phyloP scores from a whole-genome alignment of 2,113 vertebrate genomes.

The Shinisaurus crocodilurus region DNA sequence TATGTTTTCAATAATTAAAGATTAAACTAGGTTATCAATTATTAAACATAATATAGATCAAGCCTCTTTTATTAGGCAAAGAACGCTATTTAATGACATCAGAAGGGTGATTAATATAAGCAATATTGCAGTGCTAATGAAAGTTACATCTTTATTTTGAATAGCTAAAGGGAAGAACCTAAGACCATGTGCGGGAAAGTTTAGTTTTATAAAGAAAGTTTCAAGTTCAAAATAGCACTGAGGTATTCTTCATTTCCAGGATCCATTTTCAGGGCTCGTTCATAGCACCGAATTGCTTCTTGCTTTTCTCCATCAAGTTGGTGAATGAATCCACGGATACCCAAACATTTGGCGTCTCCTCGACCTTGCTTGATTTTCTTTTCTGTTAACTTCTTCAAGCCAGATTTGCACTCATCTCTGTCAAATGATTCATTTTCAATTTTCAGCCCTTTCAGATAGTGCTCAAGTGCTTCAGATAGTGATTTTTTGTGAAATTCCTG shows the following conservation, averaged over 20 bases:
- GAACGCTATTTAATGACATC: too few relatives aligned
- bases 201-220: slow-evolving; percentile 55
- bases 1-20: too few relatives aligned
- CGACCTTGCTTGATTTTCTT: slow-evolving; percentile 40
- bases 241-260: slow-evolving; percentile 70
- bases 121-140: too few relatives aligned
- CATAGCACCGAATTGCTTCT: slow-evolving; percentile 66
- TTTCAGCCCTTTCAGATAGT: slow-evolving; percentile 75
- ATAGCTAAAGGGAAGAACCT: too few relatives aligned
- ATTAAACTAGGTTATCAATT: too few relatives aligned
- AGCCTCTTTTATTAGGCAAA: too few relatives aligned
- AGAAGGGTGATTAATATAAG: too few relatives aligned
- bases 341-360: slow-evolving; percentile 57
- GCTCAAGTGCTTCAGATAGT: slow-evolving; percentile 70
- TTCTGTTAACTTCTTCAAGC: slow-evolving; percentile 62
- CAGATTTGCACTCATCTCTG: slow-evolving; percentile 26
- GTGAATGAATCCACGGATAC: slow-evolving; percentile 64
- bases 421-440: slow-evolving; percentile 45
- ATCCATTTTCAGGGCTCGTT: slow-evolving; percentile 62
- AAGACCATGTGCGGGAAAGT: background rate
- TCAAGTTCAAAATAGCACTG: slow-evolving; percentile 65
- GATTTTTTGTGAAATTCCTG: slow-evolving; percentile 61
- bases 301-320: slow-evolving; percentile 46
- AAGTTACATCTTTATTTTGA: too few relatives aligned
- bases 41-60: too few relatives aligned